phyloP scores from a whole-genome alignment of 37 sponge, comb jelly and placozoan genomes.

The Halichondria panicea region DNA sequence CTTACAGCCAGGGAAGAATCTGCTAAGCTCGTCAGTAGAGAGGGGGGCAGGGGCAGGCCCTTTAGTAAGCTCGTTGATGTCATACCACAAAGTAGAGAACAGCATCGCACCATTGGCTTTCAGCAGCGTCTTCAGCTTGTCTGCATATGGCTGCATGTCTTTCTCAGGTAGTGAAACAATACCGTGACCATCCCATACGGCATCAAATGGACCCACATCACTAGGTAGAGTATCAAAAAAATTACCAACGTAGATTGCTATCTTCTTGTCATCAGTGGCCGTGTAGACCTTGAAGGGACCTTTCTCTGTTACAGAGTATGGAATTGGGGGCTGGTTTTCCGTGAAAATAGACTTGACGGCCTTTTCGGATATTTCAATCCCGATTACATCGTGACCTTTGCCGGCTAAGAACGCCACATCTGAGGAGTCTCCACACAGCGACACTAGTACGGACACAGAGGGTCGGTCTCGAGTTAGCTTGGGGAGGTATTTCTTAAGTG shows the following conservation, averaged over 20 bases:
- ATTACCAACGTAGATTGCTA: constrained; percentile 25
- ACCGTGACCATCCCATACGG: constrained; percentile 26
- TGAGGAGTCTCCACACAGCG: constrained; percentile 66
- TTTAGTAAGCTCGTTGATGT: neutral
- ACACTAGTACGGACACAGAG: constrained; percentile 35
- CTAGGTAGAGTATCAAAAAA: constrained; percentile 8
- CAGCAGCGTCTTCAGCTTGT: constrained; percentile 1
- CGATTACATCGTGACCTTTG: constrained; percentile 61
- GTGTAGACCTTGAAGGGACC: constrained; percentile 8
- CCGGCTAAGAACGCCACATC: constrained; percentile 55
- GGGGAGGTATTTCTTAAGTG: constrained; percentile 16
- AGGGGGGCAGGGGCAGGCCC: neutral
- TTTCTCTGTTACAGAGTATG: neutral
- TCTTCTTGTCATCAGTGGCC: constrained; percentile 6
- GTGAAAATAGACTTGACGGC: constrained; percentile 43
- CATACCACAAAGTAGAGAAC: constrained; percentile 13
- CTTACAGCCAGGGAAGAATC: neutral
- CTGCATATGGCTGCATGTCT: neutral
- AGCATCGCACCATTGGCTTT: constrained; percentile 15
- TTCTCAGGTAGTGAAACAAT: neutral
- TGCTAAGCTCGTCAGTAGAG: neutral
- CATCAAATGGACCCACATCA: constrained; percentile 11
- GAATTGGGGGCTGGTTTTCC: constrained; percentile 38
- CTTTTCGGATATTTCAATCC: constrained; percentile 49
- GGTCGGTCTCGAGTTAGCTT: neutral